A percentile compares a stretch with the other conserved stretches of the same genome.
These are phyloP conservation scores for Rotaria macrura DNA, from an alignment of 2,888 invertebrate species.

Conservation along the genomic window DNA sequence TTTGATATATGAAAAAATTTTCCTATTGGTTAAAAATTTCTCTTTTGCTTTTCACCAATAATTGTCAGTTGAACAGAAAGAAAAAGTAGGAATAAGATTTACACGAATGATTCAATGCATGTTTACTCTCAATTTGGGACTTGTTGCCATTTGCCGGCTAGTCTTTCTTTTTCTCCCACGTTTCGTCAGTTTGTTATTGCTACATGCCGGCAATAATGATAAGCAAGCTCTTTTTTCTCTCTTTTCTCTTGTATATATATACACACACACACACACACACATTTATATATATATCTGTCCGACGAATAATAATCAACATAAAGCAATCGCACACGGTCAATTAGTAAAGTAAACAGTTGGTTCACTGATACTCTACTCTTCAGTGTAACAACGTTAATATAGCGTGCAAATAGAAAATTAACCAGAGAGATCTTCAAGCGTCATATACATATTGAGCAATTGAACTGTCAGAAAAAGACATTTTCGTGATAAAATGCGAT, in stretches of 20 bases:
- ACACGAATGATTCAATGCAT: background rate
- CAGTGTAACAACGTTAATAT: background rate
- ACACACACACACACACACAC: background rate
- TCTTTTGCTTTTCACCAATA: background rate
- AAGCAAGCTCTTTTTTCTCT: background rate
- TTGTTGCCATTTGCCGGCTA: background rate
- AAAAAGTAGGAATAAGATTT: too few species aligned
- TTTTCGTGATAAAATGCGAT: conserved; percentile 8
- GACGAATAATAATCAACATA: background rate
- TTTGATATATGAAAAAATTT: background rate
- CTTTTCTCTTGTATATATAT: background rate
- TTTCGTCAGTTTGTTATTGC: background rate
- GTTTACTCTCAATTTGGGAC: background rate
- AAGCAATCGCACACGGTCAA: background rate
- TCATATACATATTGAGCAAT: background rate
- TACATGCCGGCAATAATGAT: background rate
- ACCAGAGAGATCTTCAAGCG: background rate
- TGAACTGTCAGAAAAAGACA: background rate
- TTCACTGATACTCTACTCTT: background rate
- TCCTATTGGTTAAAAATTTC: background rate
- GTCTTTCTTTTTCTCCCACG: background rate
- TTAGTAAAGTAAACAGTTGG: background rate
- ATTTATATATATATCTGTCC: background rate
- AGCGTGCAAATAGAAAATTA: background rate
- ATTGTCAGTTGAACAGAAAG: background rate